Evolutionary conservation across 1,140 invertebrate genomes (phyloP).

Genomic region (Drosophila parvula): DNA sequence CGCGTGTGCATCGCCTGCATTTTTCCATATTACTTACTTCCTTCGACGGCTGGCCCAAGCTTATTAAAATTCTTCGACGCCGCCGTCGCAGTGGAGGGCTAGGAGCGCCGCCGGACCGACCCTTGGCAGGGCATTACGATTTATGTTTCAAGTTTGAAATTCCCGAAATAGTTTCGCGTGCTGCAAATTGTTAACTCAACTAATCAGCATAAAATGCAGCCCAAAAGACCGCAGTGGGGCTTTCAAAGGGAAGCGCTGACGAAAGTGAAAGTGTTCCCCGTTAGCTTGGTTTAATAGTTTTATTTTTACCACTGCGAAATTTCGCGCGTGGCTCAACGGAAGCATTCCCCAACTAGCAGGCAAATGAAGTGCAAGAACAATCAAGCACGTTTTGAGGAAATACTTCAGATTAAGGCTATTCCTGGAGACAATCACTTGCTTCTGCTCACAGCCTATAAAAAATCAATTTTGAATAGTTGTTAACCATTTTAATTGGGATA

Average conservation of each 20-base stretch:
- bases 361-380: slow-evolving; percentile 27
- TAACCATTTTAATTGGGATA: background rate
- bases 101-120: slow-evolving; percentile 22
- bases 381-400: background rate
- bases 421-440: too few relatives aligned
- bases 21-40: slow-evolving; percentile 66
- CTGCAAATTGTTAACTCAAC: slow-evolving; percentile 75
- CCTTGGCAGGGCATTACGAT: slow-evolving; percentile 43
- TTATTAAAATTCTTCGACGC: slow-evolving; percentile 66
- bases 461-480: background rate
- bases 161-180: slow-evolving; percentile 79
- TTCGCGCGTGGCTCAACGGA: slow-evolving; percentile 16
- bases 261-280: slow-evolving; percentile 68
- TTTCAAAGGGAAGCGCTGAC: background rate
- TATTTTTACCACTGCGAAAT: slow-evolving; percentile 31
- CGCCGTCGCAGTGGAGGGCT: slow-evolving; percentile 9
- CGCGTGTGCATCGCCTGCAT: slow-evolving; percentile 69
- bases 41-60: slow-evolving; percentile 40
- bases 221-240: slow-evolving; percentile 25
- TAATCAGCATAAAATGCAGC: slow-evolving; percentile 78
- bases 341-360: background rate
- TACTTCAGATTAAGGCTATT: background rate
- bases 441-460: background rate
- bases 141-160: slow-evolving; percentile 75
- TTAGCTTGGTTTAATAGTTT: slow-evolving; percentile 44